These are phyloP conservation scores for Lepidostoma basale DNA, from an alignment of 1,140 invertebrate genomes.

Conservation along the genomic window DNA sequence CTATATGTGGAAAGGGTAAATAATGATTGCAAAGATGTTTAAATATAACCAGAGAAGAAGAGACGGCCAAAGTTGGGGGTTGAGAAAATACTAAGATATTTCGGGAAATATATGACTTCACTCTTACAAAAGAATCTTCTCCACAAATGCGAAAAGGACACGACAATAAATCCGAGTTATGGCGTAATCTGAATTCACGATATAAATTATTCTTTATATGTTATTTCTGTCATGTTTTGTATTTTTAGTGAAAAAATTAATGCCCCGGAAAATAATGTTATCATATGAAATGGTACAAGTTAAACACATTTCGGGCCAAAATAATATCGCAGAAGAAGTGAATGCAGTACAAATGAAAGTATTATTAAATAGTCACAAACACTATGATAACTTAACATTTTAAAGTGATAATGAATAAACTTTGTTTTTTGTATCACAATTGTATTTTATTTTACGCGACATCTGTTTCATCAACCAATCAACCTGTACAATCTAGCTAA, in stretches of 20 bases:
- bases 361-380: neutral
- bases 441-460: too few relatives aligned
- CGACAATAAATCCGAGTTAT: constrained; percentile 18
- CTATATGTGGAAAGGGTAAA: too few relatives aligned
- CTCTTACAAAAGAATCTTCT: constrained; percentile 22
- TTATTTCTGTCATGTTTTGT: constrained; percentile 23
- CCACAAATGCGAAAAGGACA: constrained; percentile 7
- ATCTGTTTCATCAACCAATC: too few relatives aligned
- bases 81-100: constrained; percentile 4
- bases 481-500: too few relatives aligned
- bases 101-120: constrained; percentile 6
- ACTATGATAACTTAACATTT: neutral
- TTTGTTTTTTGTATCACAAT: too few relatives aligned
- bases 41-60: neutral
- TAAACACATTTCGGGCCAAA: neutral
- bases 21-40: neutral
- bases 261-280: constrained; percentile 16
- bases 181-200: constrained; percentile 18
- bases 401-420: too few relatives aligned
- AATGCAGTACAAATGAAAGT: too few relatives aligned
- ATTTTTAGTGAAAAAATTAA: constrained; percentile 20
- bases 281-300: neutral
- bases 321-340: too few relatives aligned
- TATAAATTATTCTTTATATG: constrained; percentile 26
- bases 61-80: constrained; percentile 1